Conservation (phyloP, 2,888 invertebrate species). For the Mimumesa dahlbomi region DNA sequence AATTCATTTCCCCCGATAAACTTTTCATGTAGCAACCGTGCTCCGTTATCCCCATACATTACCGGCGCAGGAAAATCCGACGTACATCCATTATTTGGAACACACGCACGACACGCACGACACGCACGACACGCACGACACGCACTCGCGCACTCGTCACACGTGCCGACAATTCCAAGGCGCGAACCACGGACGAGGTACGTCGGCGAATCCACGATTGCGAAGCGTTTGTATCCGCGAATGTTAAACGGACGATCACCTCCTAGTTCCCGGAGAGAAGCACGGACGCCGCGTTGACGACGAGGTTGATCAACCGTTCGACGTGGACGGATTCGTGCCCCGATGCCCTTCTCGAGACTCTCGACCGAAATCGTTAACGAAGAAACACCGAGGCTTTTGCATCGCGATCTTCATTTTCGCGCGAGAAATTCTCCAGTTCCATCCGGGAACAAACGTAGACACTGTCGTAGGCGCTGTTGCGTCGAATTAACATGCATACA, state of each 20-base stretch:
- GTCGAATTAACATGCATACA: background rate
- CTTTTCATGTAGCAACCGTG: background rate
- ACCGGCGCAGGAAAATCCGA: conserved; percentile 3
- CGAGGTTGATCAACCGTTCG: too few species aligned
- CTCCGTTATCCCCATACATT: conserved; percentile 12
- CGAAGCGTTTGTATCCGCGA: too few species aligned
- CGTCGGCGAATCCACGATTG: too few species aligned
- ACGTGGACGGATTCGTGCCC: too few species aligned
- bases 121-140: too few species aligned
- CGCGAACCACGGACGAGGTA: too few species aligned
- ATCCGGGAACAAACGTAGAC: background rate
- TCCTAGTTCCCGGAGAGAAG: too few species aligned
- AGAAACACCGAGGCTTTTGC: background rate
- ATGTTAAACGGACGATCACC: too few species aligned
- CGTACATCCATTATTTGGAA: conserved; percentile 1
- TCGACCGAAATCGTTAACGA: background rate
- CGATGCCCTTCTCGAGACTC: too few species aligned
- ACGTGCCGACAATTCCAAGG: too few species aligned
- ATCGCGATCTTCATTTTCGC: background rate
- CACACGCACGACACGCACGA: background rate
- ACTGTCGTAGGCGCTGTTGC: background rate
- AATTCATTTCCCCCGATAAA: background rate
- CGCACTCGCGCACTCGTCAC: background rate
- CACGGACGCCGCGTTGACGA: too few species aligned
- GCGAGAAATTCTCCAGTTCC: background rate